Conservation (phyloP, 2,888 invertebrate genomes). For the Brachyopa scutellaris region DNA sequence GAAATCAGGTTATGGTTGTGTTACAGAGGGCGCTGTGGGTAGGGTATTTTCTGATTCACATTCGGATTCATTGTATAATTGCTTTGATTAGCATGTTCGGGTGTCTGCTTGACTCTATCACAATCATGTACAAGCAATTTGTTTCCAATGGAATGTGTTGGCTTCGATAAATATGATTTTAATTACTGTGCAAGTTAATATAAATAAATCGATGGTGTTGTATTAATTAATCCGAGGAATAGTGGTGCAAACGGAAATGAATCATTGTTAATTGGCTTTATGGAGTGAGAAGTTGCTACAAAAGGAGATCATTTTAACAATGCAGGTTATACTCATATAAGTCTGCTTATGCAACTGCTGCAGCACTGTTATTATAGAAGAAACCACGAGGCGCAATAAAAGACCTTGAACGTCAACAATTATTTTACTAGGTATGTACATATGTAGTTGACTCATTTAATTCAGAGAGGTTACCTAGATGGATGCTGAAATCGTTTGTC, state of each 20-base stretch:
- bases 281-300: not conserved
- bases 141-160: conserved; percentile 33
- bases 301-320: not conserved
- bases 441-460: too few relatives aligned
- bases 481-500: too few relatives aligned
- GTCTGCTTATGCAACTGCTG: not conserved
- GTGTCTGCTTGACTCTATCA: too few relatives aligned
- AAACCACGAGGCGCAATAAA: not conserved
- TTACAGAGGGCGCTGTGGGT: too few relatives aligned
- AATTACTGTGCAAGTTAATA: conserved; percentile 50
- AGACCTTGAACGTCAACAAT: conserved; percentile 9
- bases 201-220: conserved; percentile 45
- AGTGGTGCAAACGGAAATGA: conserved; percentile 8
- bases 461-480: too few relatives aligned
- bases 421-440: too few relatives aligned
- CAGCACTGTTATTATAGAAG: not conserved
- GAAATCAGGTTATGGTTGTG: not conserved
- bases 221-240: conserved; percentile 38
- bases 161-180: conserved; percentile 32
- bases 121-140: conserved; percentile 8
- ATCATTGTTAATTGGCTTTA: conserved; percentile 26
- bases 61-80: too few relatives aligned
- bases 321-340: not conserved
- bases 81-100: conserved; percentile 3
- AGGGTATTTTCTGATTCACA: not conserved